Base-by-base conservation (phyloP, 1,140 invertebrate species). In the Ceratina calcarata region DNA sequence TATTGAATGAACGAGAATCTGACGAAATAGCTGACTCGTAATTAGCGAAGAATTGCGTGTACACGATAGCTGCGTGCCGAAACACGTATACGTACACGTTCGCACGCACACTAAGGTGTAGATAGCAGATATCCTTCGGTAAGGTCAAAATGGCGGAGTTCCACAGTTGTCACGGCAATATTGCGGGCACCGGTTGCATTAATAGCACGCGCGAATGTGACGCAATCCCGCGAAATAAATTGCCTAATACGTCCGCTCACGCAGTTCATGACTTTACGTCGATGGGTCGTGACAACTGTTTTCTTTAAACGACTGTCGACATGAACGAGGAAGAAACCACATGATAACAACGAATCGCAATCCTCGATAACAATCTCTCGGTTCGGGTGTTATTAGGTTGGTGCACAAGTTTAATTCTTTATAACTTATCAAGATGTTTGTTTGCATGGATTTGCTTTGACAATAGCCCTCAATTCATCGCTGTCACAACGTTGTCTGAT, bases 81-180 rank as follows among this genome's bases (percentile, higher is more conserved):
- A 85, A 86, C 71, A 62, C 70, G n/a, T 22, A 57, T 7, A 57
- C 55, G 61, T 49, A 51, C 16, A 45, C 49, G 51, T 58, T 18
- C n/a, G 20, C 55, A 69, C 79, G 65, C 62, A 67, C 45, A 58
- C 73, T 69, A 60, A 24, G 20, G 13, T 58, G 60, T 65, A 86
- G 87, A 87, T 88, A 88, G 82, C 85, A 86, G 90, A 91, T 92
- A 91, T 92, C 90, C 90, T 92, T 91, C 89, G 87, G 77, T 91
- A 91, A 92, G 90, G 90, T 92, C 91, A 91, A 91, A 92, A 92
- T 92, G 91, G 90, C 89, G 89, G 86, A 86, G 83, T 77, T 84
- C 71, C 81, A 80, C 82, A 80, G 78, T 80, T 82, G 78, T 82
- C 81, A 78, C 68, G 51, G 45, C 82, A 77, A 87, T 85, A 85